Evolutionary conservation across 2,888 invertebrate genomes (phyloP).

Genomic region (Dolichomitus sp.): DNA sequence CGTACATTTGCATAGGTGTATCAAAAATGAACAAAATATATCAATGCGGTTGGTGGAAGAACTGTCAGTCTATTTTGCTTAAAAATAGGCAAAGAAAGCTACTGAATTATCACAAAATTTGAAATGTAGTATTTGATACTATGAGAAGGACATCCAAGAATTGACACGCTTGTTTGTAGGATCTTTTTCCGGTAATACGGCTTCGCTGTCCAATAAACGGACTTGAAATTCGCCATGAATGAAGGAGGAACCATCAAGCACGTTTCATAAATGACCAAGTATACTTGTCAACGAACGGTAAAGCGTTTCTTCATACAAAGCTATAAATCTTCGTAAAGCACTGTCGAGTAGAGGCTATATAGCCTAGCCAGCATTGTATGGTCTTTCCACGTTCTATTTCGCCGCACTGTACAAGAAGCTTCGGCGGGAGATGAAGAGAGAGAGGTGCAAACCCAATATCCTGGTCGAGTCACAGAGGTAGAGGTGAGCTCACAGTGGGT

Average conservation of each 20-base stretch:
- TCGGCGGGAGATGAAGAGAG: neutral
- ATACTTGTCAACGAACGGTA: neutral
- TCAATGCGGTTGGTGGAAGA: neutral
- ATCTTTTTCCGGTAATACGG: neutral
- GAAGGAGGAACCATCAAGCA: neutral
- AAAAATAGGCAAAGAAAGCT: no score
- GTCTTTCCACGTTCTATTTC: neutral
- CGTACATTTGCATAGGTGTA: neutral
- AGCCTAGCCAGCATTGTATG: neutral
- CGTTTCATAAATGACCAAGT: neutral
- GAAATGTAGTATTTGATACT: no score
- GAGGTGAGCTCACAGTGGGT: neutral
- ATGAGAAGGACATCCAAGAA: no score
- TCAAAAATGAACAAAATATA: neutral
- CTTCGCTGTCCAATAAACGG: neutral
- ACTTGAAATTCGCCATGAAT: neutral
- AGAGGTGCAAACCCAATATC: slow-evolving; percentile 28
- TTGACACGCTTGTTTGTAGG: neutral
- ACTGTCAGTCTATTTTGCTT: no score
- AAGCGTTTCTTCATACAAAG: neutral
- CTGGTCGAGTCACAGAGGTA: neutral
- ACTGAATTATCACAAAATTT: no score
- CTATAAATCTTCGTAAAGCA: slow-evolving; percentile 14
- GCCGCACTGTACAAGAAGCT: neutral
- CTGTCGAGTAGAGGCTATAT: neutral